These are phyloP conservation scores for Dorcus hopei DNA, from an alignment of 2,888 invertebrate species.

Conservation along the genomic window DNA sequence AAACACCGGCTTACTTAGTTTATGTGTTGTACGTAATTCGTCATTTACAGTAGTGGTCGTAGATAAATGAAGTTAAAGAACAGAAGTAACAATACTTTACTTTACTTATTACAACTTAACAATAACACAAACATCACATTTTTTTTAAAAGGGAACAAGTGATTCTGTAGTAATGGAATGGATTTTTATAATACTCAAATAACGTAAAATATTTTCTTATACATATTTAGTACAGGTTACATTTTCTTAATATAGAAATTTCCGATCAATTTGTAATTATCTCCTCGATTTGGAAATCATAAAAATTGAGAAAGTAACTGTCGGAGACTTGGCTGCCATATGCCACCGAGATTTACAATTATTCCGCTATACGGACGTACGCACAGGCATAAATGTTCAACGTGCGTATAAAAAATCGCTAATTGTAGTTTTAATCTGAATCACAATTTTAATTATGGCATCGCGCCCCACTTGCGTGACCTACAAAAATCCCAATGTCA, in stretches of 20 bases:
- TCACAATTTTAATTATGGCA: slow-evolving; percentile 29
- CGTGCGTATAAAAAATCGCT: slow-evolving; percentile 8
- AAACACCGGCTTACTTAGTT: too few species aligned
- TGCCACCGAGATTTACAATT: neutral
- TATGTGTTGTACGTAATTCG: too few species aligned
- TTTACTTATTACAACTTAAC: too few species aligned
- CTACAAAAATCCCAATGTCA: slow-evolving; percentile 39
- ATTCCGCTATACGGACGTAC: neutral
- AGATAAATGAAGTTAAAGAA: too few species aligned
- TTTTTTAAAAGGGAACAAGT: too few species aligned
- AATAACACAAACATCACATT: too few species aligned
- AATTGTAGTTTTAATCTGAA: slow-evolving; percentile 18
- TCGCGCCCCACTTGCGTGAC: slow-evolving; percentile 39
- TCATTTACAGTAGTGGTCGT: too few species aligned
- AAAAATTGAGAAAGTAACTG: too few species aligned
- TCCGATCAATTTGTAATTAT: neutral
- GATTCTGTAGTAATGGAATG: too few species aligned
- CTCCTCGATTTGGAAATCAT: too few species aligned
- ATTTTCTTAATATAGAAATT: neutral
- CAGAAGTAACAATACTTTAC: too few species aligned
- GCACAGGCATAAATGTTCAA: slow-evolving; percentile 6
- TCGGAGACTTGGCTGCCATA: neutral
- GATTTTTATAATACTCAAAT: too few species aligned
- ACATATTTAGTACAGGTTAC: neutral
- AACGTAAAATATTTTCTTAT: neutral